Evolutionary conservation across 2,113 vertebrate genomes (phyloP).

Genomic region (Eidolon helvum): DNA sequence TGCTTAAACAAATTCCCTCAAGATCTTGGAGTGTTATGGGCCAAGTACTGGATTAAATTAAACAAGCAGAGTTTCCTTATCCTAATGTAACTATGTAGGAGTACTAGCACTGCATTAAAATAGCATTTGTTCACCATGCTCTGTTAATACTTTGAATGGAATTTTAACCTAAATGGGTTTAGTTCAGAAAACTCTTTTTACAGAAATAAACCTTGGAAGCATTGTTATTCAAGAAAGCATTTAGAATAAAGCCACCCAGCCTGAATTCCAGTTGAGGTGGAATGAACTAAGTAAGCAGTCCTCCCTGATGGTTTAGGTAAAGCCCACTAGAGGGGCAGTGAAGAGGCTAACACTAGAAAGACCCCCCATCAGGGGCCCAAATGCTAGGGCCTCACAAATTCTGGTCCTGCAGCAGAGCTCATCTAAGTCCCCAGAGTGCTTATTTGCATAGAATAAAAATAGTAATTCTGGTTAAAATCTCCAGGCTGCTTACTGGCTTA

Average conservation of each 20-base stretch:
- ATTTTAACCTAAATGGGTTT: background rate
- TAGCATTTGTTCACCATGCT: background rate
- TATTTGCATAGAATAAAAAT: background rate
- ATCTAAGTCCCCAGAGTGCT: background rate
- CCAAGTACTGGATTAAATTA: slow-evolving; percentile 27
- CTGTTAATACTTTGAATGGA: background rate
- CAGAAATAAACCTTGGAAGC: background rate
- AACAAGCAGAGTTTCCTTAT: background rate
- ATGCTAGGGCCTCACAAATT: background rate
- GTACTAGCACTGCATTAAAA: background rate
- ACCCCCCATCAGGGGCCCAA: no score
- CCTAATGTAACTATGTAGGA: background rate
- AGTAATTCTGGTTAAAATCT: background rate
- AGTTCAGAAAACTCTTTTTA: slow-evolving; percentile 35
- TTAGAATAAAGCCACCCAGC: background rate
- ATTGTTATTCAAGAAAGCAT: background rate
- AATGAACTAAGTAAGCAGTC: background rate
- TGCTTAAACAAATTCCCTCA: slow-evolving; percentile 46
- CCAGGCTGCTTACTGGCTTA: background rate
- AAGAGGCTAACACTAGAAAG: no score
- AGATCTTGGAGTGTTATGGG: background rate
- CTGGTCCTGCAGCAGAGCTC: background rate
- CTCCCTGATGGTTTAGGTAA: background rate
- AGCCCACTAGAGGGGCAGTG: fast-evolving
- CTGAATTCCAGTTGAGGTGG: background rate